These are phyloP conservation scores for Drosophila sturtevanti DNA, from an alignment of 1,140 invertebrate species.

Conservation along the genomic window DNA sequence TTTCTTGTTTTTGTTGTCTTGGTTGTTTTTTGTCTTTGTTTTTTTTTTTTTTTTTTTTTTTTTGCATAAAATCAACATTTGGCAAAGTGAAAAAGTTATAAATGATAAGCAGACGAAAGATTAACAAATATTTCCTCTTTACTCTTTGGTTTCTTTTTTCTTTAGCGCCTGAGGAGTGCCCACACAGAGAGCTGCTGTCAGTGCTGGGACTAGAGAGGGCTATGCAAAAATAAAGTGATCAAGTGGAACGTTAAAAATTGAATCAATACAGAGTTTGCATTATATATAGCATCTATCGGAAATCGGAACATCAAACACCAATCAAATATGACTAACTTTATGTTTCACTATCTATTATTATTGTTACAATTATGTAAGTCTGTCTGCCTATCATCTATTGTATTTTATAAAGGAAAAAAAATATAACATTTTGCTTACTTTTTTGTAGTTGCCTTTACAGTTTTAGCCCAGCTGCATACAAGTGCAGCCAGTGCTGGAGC, in stretches of 20 bases:
- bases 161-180: slow-evolving; percentile 36
- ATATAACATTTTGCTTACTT: slow-evolving; percentile 13
- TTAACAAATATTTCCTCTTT: slow-evolving; percentile 53
- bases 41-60: not conserved
- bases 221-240: slow-evolving; percentile 45
- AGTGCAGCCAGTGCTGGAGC: slow-evolving; percentile 52
- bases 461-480: slow-evolving; percentile 52
- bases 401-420: too few species aligned
- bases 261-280: not conserved
- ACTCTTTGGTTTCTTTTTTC: slow-evolving; percentile 39
- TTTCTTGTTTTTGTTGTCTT: too few species aligned
- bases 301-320: too few species aligned
- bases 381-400: too few species aligned
- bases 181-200: slow-evolving; percentile 1
- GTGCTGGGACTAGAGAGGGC: not conserved
- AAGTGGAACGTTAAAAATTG: slow-evolving; percentile 5
- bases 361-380: slow-evolving; percentile 70
- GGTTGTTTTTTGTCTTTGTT: too few species aligned
- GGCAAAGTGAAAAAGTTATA: slow-evolving; percentile 28
- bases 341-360: slow-evolving; percentile 67
- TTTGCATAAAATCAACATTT: slow-evolving; percentile 62
- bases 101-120: slow-evolving; percentile 58
- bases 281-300: too few species aligned
- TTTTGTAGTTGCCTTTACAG: slow-evolving; percentile 50
- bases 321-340: not conserved